phyloP scores from a whole-genome alignment of 1,140 invertebrate genomes.

The Drosophila funebris region DNA sequence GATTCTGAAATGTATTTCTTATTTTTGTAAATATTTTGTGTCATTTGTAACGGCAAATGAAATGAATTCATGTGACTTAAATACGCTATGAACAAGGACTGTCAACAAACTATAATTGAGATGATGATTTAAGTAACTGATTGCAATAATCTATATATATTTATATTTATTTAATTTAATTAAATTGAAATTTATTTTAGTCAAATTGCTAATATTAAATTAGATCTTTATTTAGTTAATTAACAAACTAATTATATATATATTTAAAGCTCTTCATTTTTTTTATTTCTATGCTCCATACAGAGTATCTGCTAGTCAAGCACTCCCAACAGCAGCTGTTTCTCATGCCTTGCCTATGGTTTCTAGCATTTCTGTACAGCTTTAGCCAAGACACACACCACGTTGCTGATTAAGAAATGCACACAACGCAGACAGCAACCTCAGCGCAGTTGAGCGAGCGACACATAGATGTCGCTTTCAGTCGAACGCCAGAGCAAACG shows the following conservation, averaged over 20 bases:
- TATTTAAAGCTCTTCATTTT: not conserved
- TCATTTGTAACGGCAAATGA: constrained; percentile 16
- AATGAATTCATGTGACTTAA: not conserved
- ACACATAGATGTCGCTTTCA: constrained; percentile 26
- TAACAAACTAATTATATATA: not conserved
- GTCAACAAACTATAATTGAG: no score
- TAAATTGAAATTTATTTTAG: no score
- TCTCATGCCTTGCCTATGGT: no score
- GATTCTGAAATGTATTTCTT: constrained; percentile 20
- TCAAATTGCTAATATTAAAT: no score
- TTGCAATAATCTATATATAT: no score
- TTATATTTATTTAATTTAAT: no score
- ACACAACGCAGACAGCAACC: constrained; percentile 7
- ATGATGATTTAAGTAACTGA: no score
- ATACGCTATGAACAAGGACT: no score
- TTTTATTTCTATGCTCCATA: not conserved
- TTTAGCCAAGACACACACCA: constrained; percentile 21
- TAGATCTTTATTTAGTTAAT: no score
- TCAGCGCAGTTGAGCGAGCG: not conserved
- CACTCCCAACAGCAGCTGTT: no score
- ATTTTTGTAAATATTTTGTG: constrained; percentile 25
- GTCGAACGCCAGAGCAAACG: not conserved
- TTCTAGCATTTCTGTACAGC: not conserved
- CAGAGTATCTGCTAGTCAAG: not conserved
- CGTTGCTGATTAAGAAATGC: not conserved